These are phyloP conservation scores for Elysia chlorotica DNA, from an alignment of 1,140 invertebrate species.

Conservation along the genomic window DNA sequence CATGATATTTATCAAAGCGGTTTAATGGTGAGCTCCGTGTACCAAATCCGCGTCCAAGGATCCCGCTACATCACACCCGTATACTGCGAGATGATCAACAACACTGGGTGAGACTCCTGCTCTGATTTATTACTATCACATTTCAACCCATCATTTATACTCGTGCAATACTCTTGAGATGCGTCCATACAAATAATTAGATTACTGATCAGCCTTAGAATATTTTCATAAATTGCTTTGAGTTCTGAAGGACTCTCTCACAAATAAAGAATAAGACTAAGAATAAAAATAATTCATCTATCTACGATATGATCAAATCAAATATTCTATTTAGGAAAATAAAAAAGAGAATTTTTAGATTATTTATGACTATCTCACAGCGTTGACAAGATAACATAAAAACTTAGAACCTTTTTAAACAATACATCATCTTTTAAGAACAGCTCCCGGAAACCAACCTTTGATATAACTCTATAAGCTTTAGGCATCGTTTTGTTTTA, in stretches of 20 bases:
- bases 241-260: background rate
- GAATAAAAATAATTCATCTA: too few species aligned
- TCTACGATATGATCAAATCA: too few species aligned
- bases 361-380: too few species aligned
- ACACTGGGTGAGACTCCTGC: constrained; percentile 72
- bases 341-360: too few species aligned
- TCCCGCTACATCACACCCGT: constrained; percentile 70
- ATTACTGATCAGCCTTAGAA: background rate
- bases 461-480: too few species aligned
- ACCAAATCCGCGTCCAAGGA: constrained; percentile 74
- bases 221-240: background rate
- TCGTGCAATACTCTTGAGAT: background rate
- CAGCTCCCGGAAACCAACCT: too few species aligned
- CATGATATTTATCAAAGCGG: constrained; percentile 47
- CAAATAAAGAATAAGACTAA: background rate
- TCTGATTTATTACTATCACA: background rate
- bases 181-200: background rate
- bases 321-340: too few species aligned
- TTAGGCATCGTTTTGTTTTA: too few species aligned
- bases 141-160: background rate
- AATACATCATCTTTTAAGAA: too few species aligned
- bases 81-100: constrained; percentile 80
- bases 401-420: too few species aligned
- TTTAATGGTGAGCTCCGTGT: constrained; percentile 65
- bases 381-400: too few species aligned